These are phyloP conservation scores for Myrmophylax atrothorax DNA, from an alignment of 2,113 vertebrate genomes.

Conservation along the genomic window DNA sequence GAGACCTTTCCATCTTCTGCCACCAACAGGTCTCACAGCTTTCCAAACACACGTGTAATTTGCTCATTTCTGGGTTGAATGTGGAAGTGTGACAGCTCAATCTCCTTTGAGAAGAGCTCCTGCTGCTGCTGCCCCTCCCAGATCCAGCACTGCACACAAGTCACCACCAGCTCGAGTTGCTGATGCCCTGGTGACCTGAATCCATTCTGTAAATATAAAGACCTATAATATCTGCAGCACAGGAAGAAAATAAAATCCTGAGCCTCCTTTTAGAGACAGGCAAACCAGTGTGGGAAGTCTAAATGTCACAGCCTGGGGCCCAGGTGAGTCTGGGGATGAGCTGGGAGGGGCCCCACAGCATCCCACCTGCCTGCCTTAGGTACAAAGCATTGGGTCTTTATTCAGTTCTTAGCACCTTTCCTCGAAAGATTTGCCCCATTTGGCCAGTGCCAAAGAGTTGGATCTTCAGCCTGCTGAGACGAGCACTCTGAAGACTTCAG, in stretches of 20 bases:
- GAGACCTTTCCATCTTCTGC: neutral
- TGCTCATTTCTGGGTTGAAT: neutral
- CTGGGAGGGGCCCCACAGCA: neutral
- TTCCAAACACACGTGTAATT: neutral
- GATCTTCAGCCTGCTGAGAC: neutral
- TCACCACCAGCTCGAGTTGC: neutral
- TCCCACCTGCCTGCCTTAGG: neutral
- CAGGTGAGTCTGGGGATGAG: neutral
- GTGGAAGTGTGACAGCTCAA: neutral
- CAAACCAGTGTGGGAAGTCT: fast-evolving
- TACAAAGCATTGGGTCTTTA: fast-evolving
- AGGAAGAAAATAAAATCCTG: neutral
- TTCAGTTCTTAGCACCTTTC: neutral
- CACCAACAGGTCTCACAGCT: neutral
- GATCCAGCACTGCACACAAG: neutral
- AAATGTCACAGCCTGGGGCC: neutral
- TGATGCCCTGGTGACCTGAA: neutral
- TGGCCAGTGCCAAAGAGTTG: neutral
- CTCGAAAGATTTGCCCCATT: neutral
- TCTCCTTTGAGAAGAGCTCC: neutral
- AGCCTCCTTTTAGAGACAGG: neutral
- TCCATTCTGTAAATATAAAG: neutral
- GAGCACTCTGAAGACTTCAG: neutral
- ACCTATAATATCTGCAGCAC: neutral
- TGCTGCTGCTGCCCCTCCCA: neutral